Evolutionary conservation across 2,888 invertebrate genomes (phyloP).

Genomic region (Antheraea yamamai): DNA sequence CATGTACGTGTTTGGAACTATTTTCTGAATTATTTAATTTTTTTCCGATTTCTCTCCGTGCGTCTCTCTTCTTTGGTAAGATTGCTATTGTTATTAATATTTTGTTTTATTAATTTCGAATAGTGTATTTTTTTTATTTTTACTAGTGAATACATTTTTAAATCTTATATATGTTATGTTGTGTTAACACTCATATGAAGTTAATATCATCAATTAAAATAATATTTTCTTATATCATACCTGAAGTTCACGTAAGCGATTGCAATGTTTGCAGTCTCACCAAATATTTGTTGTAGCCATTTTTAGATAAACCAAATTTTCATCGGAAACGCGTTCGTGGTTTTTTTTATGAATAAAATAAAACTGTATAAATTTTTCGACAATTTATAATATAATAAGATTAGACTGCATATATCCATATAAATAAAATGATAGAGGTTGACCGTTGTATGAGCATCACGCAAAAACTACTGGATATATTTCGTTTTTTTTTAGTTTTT

Average conservation of each 20-base stretch:
- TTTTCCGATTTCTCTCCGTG: slow-evolving; percentile 3
- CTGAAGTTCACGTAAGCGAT: background rate
- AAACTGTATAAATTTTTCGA: background rate
- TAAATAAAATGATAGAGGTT: too few relatives aligned
- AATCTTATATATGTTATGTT: too few relatives aligned
- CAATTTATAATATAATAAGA: too few relatives aligned
- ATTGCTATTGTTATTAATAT: background rate
- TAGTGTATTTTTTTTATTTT: background rate
- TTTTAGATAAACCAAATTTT: background rate
- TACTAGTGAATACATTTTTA: background rate
- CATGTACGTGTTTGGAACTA: slow-evolving; percentile 54
- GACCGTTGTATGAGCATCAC: too few relatives aligned
- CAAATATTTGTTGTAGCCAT: background rate
- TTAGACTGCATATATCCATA: too few relatives aligned
- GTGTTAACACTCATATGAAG: too few relatives aligned
- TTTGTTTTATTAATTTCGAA: background rate
- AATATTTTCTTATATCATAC: background rate
- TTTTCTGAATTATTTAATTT: slow-evolving; percentile 39
- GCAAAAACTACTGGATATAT: too few relatives aligned
- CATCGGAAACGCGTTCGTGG: background rate
- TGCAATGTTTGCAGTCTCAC: background rate
- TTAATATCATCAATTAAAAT: too few relatives aligned
- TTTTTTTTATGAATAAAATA: background rate
- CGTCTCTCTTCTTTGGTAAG: slow-evolving; percentile 42
- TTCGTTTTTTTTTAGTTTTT: too few relatives aligned